Evolutionary conservation across 2,888 invertebrate genomes (phyloP), one percentile per base, ranked within the genome.

Genomic region (Drosophila quasianomalipes): DNA sequence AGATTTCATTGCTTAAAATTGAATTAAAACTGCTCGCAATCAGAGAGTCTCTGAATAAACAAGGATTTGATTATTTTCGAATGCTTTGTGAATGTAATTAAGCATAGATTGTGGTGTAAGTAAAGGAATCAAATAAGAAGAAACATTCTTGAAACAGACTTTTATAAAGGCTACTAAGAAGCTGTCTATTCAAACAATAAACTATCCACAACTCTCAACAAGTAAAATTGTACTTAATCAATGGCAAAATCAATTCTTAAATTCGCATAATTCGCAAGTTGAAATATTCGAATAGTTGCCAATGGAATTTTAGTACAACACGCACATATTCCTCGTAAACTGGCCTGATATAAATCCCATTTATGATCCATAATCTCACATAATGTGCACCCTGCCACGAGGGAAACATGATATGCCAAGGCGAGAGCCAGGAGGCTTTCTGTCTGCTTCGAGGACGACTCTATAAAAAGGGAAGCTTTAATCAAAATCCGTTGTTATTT

Each of bases 401-500:
- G 82, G 86, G 88, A 84, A 89, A 89, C 87, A 85, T 89, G 89
- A 91, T 82, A 83, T 65, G 80, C 22, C 67, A 66, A 28, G 49
- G 61, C 60, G 44, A 55, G 39, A 44, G 63, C 63, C 58, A 63
- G 39, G 47, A 66, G 65, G 63, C 65, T 71, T 62, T 68, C 63
- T 31, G 55, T 44, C 68, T 35, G 53, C 33, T 28, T 2, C 53
- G 44, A 33, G 49, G 83, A 91, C 78, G 80, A 89, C 83, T 91
- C 80, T 86, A 91, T 89, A 88, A 92, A 89, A 92, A 91, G 91
- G 91, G 92, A 77, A 92, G 93, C 92, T 93, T 93, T 93, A 93
- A 93, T 93, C 93, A 93, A 93, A 93, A 93, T 93, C 94, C 93
- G 94, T 93, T 94, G 94, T 94, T 94, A 94, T 95, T 95, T 95